These are phyloP conservation scores for Zonotrichia albicollis DNA, from an alignment of 2,797 vertebrate species.

Conservation along the genomic window DNA sequence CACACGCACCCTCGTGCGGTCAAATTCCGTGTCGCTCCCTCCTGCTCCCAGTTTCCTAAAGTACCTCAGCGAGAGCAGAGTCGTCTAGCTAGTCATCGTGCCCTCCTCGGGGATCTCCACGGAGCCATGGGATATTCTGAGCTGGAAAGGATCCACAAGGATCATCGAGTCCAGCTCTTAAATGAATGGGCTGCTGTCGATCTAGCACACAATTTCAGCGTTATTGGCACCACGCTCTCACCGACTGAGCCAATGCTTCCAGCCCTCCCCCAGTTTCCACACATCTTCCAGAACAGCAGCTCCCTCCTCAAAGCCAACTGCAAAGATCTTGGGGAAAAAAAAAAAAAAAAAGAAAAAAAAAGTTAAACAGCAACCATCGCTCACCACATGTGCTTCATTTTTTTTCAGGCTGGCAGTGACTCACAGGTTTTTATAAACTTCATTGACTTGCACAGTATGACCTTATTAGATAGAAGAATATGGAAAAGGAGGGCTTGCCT, in stretches of 20 bases:
- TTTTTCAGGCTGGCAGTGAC: neutral
- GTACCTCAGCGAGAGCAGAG: neutral
- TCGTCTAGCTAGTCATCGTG: fast-evolving
- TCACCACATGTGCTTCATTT: neutral
- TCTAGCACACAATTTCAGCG: neutral
- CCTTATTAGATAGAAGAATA: neutral
- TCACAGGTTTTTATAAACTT: neutral
- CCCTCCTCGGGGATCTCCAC: neutral
- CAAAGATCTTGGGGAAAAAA: neutral
- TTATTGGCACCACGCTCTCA: neutral
- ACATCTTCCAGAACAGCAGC: neutral
- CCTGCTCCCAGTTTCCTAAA: fast-evolving
- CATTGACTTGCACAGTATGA: neutral
- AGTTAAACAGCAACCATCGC: neutral
- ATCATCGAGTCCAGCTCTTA: neutral
- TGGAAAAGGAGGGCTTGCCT: neutral
- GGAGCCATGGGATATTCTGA: neutral
- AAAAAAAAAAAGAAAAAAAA: too few species aligned
- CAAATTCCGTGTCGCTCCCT: neutral
- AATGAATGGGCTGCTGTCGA: neutral
- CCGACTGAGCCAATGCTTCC: neutral
- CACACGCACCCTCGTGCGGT: neutral
- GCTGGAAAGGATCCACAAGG: neutral
- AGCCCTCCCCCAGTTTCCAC: neutral
- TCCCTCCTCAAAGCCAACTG: neutral